phyloP scores from a whole-genome alignment of 1,140 invertebrate species.

The Berghia stephanieae region DNA sequence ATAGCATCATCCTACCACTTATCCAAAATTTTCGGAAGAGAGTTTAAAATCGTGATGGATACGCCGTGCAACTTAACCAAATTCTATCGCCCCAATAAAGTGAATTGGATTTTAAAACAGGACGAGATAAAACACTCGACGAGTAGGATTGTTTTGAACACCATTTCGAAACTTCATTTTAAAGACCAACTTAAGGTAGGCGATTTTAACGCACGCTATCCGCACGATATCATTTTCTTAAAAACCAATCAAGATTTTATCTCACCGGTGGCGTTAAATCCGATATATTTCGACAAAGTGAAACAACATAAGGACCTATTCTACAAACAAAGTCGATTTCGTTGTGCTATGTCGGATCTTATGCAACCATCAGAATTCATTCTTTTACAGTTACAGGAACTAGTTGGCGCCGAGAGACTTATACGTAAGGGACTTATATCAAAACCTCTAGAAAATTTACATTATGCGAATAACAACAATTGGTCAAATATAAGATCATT shows the following conservation, averaged over 20 bases:
- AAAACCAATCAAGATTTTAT: conserved; percentile 33
- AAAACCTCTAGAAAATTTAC: not conserved
- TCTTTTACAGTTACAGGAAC: not conserved
- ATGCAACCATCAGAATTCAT: conserved; percentile 18
- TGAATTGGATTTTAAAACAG: conserved; percentile 33
- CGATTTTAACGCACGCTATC: conserved; percentile 32
- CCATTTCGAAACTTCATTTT: not conserved
- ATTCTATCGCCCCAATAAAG: conserved; percentile 36
- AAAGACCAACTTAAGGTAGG: not conserved
- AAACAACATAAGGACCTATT: not conserved
- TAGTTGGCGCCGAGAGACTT: not conserved
- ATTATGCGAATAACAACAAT: not conserved
- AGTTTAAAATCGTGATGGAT: conserved; percentile 39
- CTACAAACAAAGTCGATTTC: not conserved
- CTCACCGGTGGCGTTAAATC: conserved; percentile 15
- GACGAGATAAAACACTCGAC: conserved; percentile 13
- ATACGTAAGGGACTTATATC: not conserved
- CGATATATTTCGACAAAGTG: not conserved
- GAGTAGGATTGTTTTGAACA: not conserved
- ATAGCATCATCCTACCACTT: conserved; percentile 39
- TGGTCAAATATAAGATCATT: not conserved
- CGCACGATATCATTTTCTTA: conserved; percentile 37
- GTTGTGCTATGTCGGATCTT: conserved; percentile 15
- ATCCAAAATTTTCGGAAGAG: conserved; percentile 34
- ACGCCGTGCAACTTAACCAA: conserved; percentile 39